phyloP scores from a whole-genome alignment of 2,113 vertebrate genomes.

The Holacanthus passer region DNA sequence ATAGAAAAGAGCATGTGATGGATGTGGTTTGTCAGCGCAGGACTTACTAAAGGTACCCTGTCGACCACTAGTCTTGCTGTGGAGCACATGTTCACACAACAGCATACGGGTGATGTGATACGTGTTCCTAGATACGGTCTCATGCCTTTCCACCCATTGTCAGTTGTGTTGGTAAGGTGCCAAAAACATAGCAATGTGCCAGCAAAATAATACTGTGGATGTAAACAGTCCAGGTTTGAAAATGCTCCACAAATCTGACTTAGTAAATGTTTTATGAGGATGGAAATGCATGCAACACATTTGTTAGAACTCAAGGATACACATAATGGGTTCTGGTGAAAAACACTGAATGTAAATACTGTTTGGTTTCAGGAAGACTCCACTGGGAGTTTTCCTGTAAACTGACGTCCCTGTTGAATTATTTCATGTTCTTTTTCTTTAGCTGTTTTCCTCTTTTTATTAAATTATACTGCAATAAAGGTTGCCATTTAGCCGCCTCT shows the following conservation, averaged over 20 bases:
- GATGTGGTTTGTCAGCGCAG: not conserved
- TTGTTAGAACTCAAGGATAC: too few relatives aligned
- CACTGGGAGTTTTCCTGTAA: not conserved
- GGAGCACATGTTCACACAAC: not conserved
- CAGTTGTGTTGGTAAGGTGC: not conserved
- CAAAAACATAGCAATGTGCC: too few relatives aligned
- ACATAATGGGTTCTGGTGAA: not conserved
- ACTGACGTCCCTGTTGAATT: not conserved
- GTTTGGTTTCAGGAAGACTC: not conserved
- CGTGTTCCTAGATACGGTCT: not conserved
- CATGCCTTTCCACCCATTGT: not conserved
- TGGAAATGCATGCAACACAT: not conserved
- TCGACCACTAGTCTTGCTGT: not conserved
- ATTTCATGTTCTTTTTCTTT: constrained; percentile 4
- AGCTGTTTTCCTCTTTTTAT: constrained; percentile 28
- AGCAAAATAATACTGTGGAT: not conserved
- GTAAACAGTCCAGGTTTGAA: not conserved
- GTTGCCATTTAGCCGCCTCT: constrained; percentile 40
- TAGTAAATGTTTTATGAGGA: not conserved
- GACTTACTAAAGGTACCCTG: not conserved
- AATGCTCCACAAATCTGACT: not conserved
- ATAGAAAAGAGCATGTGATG: too few relatives aligned
- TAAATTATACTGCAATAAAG: constrained; percentile 56
- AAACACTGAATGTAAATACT: not conserved
- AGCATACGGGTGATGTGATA: not conserved